Evolutionary conservation across 2,113 vertebrate genomes (phyloP), one percentile per base, ranked within the genome.

Genomic region (Trichomycterus rosablanca): DNA sequence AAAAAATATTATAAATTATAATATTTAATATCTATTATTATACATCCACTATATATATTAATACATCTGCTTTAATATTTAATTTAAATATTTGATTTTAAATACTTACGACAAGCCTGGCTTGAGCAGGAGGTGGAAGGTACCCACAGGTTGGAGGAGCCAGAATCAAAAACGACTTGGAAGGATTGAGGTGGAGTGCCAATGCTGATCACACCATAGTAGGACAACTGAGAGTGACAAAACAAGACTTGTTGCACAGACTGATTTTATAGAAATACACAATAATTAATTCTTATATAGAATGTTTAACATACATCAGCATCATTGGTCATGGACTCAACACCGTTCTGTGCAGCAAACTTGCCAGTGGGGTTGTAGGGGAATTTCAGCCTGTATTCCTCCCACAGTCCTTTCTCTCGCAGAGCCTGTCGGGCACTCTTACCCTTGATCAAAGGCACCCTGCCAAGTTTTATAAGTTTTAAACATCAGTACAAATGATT

Each of bases 361-460:
- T 83, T 85, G 55, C 1, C 20, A 61, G 67, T 35, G 30, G 80
- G 82, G 4, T 54, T 71, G 59, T 68, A 81, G 11, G 78, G 75
- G 48, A 65, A 0, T 11, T 4, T 9, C 50, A 15, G 57, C 63
- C 77, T 77, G 75, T 40, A 77, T 34, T 78, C 23, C 1, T 80
- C 72, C 83, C 90, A 83, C 3, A 84, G 23, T 3, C 84, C 82
- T 1, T 49, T 72, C 71, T 89, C 84, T 68, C 70, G 58, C 58
- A 91, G 78, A 14, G 15, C 7, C 6, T 82, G 40, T 15, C 86
- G 73, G 40, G 83, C 61, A 1, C 81, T 80, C 71, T 84, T 89
- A 5, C 83, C 87, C 72, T 84, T 90, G 37, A 83, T 67, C 66
- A 92, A 68, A 14, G 86, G 81, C 20, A 91, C 14, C 63, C 89